Percentiles rank a stretch among this genome's conserved stretches.
phyloP scores from a whole-genome alignment of 2,888 invertebrate genomes.

The Andrena marginata region DNA sequence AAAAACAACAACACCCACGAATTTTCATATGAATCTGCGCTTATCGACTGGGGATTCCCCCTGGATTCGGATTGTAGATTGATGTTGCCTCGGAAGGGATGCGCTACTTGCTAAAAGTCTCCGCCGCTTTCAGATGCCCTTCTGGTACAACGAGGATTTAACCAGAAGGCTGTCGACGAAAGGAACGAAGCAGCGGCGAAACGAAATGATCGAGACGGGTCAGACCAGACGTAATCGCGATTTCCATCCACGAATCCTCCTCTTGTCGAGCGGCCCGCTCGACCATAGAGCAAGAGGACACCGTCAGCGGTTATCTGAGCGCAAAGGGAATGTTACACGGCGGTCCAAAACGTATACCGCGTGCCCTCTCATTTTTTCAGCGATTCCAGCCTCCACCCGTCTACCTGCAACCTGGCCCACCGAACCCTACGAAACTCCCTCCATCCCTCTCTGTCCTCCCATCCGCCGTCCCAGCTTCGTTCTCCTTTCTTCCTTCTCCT shows the following conservation, averaged over 20 bases:
- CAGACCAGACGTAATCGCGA: slow-evolving; percentile 41
- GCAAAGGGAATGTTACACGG: slow-evolving; percentile 51
- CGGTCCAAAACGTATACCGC: slow-evolving; percentile 43
- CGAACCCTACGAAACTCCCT: slow-evolving; percentile 65
- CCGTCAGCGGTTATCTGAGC: slow-evolving; percentile 54
- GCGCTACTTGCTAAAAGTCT: background rate
- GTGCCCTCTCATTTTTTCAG: slow-evolving; percentile 70
- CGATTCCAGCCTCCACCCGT: slow-evolving; percentile 67
- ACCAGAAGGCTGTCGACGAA: background rate
- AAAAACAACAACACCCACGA: too few relatives aligned
- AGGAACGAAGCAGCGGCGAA: slow-evolving; percentile 12
- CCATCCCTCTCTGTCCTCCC: slow-evolving; percentile 18
- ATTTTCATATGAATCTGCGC: too few relatives aligned
- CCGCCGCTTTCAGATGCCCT: background rate
- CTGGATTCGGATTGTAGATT: too few relatives aligned
- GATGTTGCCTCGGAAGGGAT: too few relatives aligned
- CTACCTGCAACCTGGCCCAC: slow-evolving; percentile 76
- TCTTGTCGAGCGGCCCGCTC: slow-evolving; percentile 30
- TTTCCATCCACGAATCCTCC: slow-evolving; percentile 54
- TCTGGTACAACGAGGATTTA: background rate
- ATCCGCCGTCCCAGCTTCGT: slow-evolving; percentile 25
- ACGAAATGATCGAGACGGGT: slow-evolving; percentile 38
- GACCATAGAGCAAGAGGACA: slow-evolving; percentile 44
- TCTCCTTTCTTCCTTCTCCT: slow-evolving; percentile 33
- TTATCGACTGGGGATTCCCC: too few relatives aligned